Evolutionary conservation across 2,113 vertebrate genomes (phyloP), one percentile per base, ranked within the genome.

Genomic region (Diglossa brunneiventris): DNA sequence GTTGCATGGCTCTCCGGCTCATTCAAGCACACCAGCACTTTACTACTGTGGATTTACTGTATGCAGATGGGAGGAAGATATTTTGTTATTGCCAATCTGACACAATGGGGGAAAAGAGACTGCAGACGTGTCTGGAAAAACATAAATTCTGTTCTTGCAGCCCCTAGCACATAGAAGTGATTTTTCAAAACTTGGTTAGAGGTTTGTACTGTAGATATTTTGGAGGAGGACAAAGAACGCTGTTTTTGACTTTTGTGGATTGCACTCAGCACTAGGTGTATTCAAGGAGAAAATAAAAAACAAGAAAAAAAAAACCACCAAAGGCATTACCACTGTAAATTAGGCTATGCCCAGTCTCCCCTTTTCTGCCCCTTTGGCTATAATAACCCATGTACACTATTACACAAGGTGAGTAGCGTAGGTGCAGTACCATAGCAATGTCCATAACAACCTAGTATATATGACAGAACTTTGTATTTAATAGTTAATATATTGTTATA

Each of bases 381-480:
- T 92, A 75, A 91, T 97, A 96, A 94, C 83, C 96, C 96, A 83
- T 90, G 92, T 96, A 96, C 89, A 92, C 93, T 95, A 94, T 97
- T 86, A 94, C 95, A 96, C 91, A 13, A 95, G 89, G 94, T 96
- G 90, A 96, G 89, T 97, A 97, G 96, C 95, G 69, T 96, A 97
- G 96, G 94, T 88, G 89, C 95, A 68, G 92, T 95, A 96, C 94
- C 92, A 96, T 96, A 96, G 94, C 96, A 95, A 96, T 89, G 96
- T 97, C 95, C 47, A 89, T 97, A 96, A 96, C 95, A 96, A 93
- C 78, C 91, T 96, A 97, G 96, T 92, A 95, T 96, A 95, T 97
- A 95, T 94, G 91, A 95, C 91, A 96, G 94, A 96, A 89, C 92
- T 97, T 97, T 97, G 97, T 97, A 97, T 97, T 96, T 97, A 97